Conservation (phyloP, 2,797 vertebrate genomes). For the Acanthis flammea region DNA sequence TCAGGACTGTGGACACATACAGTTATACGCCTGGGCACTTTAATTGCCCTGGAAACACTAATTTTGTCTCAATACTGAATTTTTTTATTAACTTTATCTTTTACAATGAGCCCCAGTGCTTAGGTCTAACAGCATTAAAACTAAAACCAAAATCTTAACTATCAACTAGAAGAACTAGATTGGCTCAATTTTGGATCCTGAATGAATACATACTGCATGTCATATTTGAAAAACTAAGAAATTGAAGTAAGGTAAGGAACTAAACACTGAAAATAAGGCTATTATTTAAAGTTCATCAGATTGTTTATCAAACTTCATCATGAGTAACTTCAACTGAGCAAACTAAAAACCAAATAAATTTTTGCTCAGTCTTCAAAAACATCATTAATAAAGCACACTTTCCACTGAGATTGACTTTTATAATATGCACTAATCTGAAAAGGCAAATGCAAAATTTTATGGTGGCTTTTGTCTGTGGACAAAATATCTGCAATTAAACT, state of each 20-base stretch:
- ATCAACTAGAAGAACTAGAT: not conserved
- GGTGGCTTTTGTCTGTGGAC: not conserved
- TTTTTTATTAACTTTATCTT: not conserved
- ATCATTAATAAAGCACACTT: not conserved
- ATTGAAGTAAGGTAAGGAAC: not conserved
- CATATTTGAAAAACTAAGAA: not conserved
- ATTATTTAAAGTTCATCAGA: not conserved
- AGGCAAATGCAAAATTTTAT: not conserved
- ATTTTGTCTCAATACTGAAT: not conserved
- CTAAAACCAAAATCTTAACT: not conserved
- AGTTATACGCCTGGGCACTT: not conserved
- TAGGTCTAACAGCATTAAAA: not conserved
- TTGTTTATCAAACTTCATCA: not conserved
- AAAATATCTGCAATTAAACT: accelerated
- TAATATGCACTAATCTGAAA: not conserved
- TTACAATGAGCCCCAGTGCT: not conserved
- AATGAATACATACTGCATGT: not conserved
- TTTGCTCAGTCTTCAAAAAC: not conserved
- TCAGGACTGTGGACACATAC: not conserved
- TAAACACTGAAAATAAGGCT: not conserved
- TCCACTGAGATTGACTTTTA: not conserved
- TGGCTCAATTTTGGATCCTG: not conserved
- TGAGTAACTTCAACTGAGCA: too few species aligned
- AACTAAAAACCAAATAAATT: not conserved
- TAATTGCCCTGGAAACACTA: not conserved